Percentiles rank a stretch among this genome's conserved stretches.
Evolutionary conservation across 2,888 invertebrate species (phyloP).

Genomic region (Epistrophella euchroma): DNA sequence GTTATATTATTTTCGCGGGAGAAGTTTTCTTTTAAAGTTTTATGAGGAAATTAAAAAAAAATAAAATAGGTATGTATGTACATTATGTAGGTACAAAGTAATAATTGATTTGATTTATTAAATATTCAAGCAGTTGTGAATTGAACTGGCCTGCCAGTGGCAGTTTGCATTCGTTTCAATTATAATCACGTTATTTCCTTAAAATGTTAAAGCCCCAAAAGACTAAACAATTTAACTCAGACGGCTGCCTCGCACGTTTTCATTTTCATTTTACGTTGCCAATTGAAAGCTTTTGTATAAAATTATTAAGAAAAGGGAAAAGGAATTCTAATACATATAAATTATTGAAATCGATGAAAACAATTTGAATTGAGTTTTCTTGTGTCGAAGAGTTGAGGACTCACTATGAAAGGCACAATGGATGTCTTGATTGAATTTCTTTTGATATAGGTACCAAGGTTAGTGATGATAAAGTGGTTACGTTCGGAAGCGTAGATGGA

Average conservation of each 20-base stretch:
- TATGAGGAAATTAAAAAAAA: too few relatives aligned
- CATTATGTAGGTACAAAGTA: too few relatives aligned
- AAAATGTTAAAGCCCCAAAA: neutral
- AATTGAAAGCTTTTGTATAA: slow-evolving; percentile 12
- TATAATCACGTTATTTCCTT: slow-evolving; percentile 14
- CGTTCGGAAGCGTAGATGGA: neutral
- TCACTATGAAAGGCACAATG: neutral
- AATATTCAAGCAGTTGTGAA: neutral
- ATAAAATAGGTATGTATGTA: too few relatives aligned
- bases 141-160: neutral
- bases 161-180: neutral
- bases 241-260: slow-evolving; percentile 19
- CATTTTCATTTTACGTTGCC: slow-evolving; percentile 14
- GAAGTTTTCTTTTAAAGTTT: too few relatives aligned
- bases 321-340: neutral
- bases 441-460: neutral
- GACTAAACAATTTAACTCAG: neutral
- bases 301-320: slow-evolving; percentile 1
- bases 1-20: too few relatives aligned
- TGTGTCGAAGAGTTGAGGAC: neutral
- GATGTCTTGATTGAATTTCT: slow-evolving; percentile 18
- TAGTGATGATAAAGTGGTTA: slow-evolving; percentile 11
- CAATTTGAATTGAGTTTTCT: slow-evolving; percentile 14
- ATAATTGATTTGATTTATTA: slow-evolving; percentile 8
- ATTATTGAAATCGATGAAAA: slow-evolving; percentile 10